phyloP scores from a whole-genome alignment of 2,888 invertebrate genomes.

The Neoitamus cyanurus region DNA sequence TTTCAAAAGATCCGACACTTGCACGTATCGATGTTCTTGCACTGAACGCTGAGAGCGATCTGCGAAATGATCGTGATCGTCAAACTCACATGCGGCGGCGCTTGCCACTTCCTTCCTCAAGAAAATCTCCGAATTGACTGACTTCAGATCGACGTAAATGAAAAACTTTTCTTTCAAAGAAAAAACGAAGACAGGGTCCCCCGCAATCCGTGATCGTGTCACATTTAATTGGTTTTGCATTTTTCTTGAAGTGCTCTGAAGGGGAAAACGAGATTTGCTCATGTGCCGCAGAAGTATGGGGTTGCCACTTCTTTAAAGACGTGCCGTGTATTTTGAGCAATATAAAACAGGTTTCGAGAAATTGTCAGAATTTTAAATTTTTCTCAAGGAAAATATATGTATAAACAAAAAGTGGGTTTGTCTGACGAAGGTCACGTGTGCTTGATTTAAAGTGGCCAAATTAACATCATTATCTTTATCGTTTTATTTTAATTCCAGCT shows the following conservation, averaged over 20 bases:
- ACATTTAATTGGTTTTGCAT: slow-evolving; percentile 6
- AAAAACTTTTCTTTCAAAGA: not conserved
- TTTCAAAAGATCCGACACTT: not conserved
- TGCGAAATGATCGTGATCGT: not conserved
- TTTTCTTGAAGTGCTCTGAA: not conserved
- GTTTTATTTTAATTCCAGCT: not conserved
- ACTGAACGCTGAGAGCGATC: not conserved
- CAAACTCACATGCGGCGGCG: not conserved
- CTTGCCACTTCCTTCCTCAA: not conserved
- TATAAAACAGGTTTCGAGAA: not conserved
- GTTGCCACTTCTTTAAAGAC: slow-evolving; percentile 6
- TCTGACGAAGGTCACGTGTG: not conserved
- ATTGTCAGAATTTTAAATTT: not conserved
- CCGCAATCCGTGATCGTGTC: slow-evolving; percentile 3
- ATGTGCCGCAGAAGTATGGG: not conserved
- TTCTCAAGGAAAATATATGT: not conserved
- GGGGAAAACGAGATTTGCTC: slow-evolving; percentile 16
- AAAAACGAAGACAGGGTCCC: not conserved
- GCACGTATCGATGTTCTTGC: not conserved
- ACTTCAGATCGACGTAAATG: not conserved
- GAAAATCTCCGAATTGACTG: slow-evolving; percentile 9
- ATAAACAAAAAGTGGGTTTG: not conserved
- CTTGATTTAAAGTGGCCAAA: not conserved
- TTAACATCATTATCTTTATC: not conserved
- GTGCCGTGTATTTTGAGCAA: not conserved